Evolutionary conservation across 2,888 invertebrate genomes (phyloP), one percentile per base, ranked within the genome.

Genomic region (Pristionchus arcanus): DNA sequence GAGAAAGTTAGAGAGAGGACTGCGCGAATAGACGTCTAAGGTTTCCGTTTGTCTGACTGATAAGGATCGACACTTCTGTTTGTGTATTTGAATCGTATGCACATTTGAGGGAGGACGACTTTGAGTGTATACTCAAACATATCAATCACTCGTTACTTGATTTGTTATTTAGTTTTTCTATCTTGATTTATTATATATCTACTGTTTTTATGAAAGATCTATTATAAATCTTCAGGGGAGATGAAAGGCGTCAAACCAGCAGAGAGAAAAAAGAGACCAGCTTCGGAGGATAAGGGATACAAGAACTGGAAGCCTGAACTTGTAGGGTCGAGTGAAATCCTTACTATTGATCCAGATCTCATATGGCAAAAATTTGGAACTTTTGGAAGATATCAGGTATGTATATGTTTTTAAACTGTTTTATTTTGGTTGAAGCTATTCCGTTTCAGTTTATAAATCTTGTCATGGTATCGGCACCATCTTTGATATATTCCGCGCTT

Each of bases 281-380:
- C 28, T 37, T 21, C 34, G 31, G 68, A 87, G 11, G 28, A 53
- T n/a, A 66, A 66, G 31, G 21, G 34, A 34, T 59, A 34, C 37
- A 63, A 84, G 49, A 63, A 59, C 37, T 63, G 84, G 84, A 63
- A 59, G 19, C 59, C 59, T 7, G 66, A 87, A 13, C 49, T 87
- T 16, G 21, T 66, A 5, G 9, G 49, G n/a, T 87, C 87, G 3
- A 87, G 37, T 49, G 49, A 87, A 16, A 59, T 68, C 16, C 84
- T 93, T 0, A 90, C 92, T 84, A 81, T 95, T 19, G 95, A 95
- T 89, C 93, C 95, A 16, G 95, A 95, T 90, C 95, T 94, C 89
- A 92, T 95, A 5, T 87, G 95, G 4, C 89, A 92, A 3, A 92
- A 92, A 28, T 94, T 92, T 87, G 95, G 95, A 25, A 95, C 93